These are phyloP conservation scores for Valencia hispanica DNA, from an alignment of 2,797 vertebrate genomes.

Conservation along the genomic window DNA sequence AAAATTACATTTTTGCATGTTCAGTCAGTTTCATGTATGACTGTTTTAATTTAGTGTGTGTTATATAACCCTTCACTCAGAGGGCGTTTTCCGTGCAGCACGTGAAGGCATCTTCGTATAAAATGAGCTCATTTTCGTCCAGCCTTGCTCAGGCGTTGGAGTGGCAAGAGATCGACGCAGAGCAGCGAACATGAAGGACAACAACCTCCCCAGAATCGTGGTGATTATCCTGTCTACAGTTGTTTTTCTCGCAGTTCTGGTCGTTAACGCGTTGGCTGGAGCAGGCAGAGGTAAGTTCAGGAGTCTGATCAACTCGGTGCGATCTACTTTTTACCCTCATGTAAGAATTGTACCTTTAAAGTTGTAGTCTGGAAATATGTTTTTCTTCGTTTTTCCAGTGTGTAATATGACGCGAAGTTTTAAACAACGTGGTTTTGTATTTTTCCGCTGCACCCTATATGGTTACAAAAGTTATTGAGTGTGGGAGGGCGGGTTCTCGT, in stretches of 20 bases:
- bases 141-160: too few relatives aligned
- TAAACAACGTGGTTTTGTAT: not conserved
- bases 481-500: not conserved
- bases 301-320: not conserved
- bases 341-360: not conserved
- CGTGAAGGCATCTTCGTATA: slow-evolving; percentile 33
- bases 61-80: not conserved
- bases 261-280: slow-evolving; percentile 68
- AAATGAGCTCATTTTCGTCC: not conserved
- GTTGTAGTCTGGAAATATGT: not conserved
- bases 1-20: too few relatives aligned
- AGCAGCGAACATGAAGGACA: slow-evolving; percentile 48
- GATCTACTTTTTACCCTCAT: too few relatives aligned
- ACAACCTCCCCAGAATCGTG: slow-evolving; percentile 22
- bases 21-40: not conserved
- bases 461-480: not conserved
- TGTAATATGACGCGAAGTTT: not conserved
- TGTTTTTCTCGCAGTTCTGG: slow-evolving; percentile 50
- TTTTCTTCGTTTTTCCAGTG: not conserved
- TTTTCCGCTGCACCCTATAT: not conserved
- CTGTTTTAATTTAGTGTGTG: not conserved
- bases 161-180: not conserved
- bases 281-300: slow-evolving; percentile 63
- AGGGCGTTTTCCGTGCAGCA: slow-evolving; percentile 8
- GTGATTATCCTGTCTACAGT: slow-evolving; percentile 45